Evolutionary conservation across 2,113 vertebrate genomes (phyloP).

Genomic region (Labeo rohita): DNA sequence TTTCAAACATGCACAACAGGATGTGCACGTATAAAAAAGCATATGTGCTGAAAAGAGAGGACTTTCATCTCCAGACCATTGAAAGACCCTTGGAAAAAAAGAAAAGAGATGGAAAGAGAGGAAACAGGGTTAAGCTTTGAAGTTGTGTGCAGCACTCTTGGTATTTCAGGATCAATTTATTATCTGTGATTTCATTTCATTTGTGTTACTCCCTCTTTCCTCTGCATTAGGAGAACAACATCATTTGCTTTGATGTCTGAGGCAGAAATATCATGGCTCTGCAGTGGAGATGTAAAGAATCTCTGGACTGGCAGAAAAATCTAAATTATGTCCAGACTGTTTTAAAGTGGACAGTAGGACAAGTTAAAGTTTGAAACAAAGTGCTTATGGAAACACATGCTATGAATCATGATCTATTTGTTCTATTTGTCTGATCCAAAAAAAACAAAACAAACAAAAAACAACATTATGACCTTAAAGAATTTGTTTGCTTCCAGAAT

Average conservation of each 20-base stretch:
- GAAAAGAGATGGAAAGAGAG: constrained; percentile 13
- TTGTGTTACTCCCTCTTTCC: constrained; percentile 58
- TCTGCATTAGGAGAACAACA: constrained; percentile 57
- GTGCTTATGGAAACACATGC: background rate
- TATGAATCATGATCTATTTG: constrained; percentile 14
- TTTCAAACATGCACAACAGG: background rate
- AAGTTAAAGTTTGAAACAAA: background rate
- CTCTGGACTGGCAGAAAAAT: constrained; percentile 12
- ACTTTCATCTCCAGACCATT: constrained; percentile 62
- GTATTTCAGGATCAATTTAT: constrained; percentile 68
- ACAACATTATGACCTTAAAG: background rate
- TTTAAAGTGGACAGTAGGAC: constrained; percentile 5
- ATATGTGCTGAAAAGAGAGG: background rate
- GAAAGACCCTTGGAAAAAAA: constrained; percentile 35
- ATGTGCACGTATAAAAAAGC: constrained; percentile 7
- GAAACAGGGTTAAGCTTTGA: constrained; percentile 63
- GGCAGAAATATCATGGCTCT: constrained; percentile 63
- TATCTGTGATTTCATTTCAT: constrained; percentile 64
- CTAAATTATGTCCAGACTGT: background rate
- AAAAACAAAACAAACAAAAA: background rate
- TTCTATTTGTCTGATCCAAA: background rate
- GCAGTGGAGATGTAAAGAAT: constrained; percentile 1
- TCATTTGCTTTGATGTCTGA: constrained; percentile 70
- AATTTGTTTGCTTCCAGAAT: too few relatives aligned
- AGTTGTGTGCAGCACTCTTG: constrained; percentile 60